These are phyloP conservation scores for Eumacrocentrus americanus DNA, from an alignment of 2,888 invertebrate species.

Conservation along the genomic window DNA sequence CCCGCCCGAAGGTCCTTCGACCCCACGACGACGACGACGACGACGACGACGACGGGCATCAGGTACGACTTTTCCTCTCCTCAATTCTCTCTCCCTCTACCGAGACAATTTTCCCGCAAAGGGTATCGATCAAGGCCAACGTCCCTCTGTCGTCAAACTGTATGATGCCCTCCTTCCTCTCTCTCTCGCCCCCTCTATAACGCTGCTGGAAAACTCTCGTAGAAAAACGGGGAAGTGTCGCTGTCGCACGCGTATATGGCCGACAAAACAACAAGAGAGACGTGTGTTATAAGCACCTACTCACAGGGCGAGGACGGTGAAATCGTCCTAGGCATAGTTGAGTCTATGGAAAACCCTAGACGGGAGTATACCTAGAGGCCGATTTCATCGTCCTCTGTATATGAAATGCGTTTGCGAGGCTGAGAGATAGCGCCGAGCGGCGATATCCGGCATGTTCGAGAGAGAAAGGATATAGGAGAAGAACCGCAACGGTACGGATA, in stretches of 20 bases:
- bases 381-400: too few relatives aligned
- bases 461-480: background rate
- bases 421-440: slow-evolving; percentile 20
- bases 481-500: background rate
- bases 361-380: too few relatives aligned
- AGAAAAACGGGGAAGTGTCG: slow-evolving; percentile 17
- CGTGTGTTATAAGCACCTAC: too few relatives aligned
- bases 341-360: too few relatives aligned
- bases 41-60: slow-evolving; percentile 6
- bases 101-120: slow-evolving; percentile 25
- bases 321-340: too few relatives aligned
- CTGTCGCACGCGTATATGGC: slow-evolving; percentile 26
- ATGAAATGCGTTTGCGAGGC: slow-evolving; percentile 11
- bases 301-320: too few relatives aligned
- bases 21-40: too few relatives aligned
- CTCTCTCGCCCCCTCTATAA: too few relatives aligned
- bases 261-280: background rate
- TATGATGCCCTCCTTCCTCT: background rate
- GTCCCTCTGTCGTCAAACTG: slow-evolving; percentile 9
- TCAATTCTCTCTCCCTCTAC: slow-evolving; percentile 25
- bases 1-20: slow-evolving; percentile 26
- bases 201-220: background rate
- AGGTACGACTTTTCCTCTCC: slow-evolving; percentile 23
- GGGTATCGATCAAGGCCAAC: slow-evolving; percentile 30
- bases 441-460: slow-evolving; percentile 33